A percentile compares a stretch with the other conserved stretches of the same genome.
Evolutionary conservation across 2,888 invertebrate species (phyloP).

Genomic region (Bursaphelenchus okinawaensis): DNA sequence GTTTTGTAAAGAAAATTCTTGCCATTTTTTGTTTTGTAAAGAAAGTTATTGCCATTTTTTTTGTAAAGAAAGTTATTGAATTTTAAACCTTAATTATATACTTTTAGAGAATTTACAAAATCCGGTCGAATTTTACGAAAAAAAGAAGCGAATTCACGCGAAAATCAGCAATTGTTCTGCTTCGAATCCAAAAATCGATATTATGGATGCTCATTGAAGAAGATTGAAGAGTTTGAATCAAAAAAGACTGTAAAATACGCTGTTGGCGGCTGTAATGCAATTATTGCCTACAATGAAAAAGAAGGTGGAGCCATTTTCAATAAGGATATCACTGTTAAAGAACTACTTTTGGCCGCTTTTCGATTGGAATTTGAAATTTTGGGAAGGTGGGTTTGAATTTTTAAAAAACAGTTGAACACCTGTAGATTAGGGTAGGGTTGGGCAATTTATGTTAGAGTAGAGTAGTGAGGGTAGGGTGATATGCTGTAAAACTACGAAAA

Average conservation of each 20-base stretch:
- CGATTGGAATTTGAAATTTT: conserved; percentile 6
- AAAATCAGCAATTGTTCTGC: neutral
- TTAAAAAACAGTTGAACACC: no score
- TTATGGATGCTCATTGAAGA: conserved; percentile 7
- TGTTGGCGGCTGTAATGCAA: neutral
- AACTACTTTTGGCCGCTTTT: conserved; percentile 5
- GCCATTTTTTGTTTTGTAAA: neutral
- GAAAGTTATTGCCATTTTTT: neutral
- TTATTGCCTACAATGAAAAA: neutral
- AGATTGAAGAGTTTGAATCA: neutral
- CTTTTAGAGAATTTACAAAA: conserved; percentile 5
- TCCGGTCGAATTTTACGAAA: neutral
- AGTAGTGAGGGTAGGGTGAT: no score
- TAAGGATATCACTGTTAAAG: neutral
- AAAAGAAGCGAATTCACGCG: conserved; percentile 5
- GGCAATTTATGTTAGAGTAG: no score
- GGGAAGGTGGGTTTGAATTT: no score
- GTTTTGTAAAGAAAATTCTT: neutral
- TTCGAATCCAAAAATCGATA: neutral
- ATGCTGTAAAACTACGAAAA: no score
- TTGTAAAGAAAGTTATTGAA: neutral
- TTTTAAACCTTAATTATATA: neutral
- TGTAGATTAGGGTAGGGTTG: no score
- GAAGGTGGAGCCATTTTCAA: neutral
- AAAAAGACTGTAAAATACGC: neutral